These are phyloP conservation scores for Alsophila aescularia DNA, from an alignment of 2,888 invertebrate genomes.

Conservation along the genomic window DNA sequence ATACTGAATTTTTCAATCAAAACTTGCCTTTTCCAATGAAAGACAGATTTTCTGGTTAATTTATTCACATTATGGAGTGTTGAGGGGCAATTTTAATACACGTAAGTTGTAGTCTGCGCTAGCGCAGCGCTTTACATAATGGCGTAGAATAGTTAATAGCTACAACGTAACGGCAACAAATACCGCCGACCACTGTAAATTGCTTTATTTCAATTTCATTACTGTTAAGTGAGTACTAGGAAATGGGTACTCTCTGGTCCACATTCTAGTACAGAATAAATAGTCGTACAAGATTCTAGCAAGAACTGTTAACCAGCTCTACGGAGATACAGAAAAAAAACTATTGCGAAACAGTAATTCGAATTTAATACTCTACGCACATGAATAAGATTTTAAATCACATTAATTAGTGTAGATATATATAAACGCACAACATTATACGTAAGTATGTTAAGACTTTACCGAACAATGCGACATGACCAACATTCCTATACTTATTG, in stretches of 20 bases:
- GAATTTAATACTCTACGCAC: no score
- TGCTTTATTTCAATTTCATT: constrained; percentile 38
- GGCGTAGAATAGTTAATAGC: constrained; percentile 30
- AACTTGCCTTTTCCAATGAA: background rate
- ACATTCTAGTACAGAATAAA: no score
- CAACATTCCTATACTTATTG: constrained; percentile 6
- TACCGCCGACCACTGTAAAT: constrained; percentile 37
- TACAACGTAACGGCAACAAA: constrained; percentile 38
- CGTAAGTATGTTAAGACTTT: no score
- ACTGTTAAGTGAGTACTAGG: constrained; percentile 10
- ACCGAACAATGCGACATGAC: no score
- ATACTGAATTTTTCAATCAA: background rate
- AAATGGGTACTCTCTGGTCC: constrained; percentile 13
- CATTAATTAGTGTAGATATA: no score
- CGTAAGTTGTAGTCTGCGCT: constrained; percentile 6
- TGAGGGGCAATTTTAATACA: constrained; percentile 11
- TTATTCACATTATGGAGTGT: background rate
- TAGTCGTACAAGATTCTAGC: no score
- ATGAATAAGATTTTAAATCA: no score
- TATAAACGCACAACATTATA: background rate
- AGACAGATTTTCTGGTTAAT: constrained; percentile 7
- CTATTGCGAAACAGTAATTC: no score
- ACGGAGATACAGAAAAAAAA: no score
- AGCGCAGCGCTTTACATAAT: constrained; percentile 42
- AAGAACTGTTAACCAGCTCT: background rate